Base-by-base conservation (phyloP, 2,113 vertebrate genomes). In the Vidua macroura region DNA sequence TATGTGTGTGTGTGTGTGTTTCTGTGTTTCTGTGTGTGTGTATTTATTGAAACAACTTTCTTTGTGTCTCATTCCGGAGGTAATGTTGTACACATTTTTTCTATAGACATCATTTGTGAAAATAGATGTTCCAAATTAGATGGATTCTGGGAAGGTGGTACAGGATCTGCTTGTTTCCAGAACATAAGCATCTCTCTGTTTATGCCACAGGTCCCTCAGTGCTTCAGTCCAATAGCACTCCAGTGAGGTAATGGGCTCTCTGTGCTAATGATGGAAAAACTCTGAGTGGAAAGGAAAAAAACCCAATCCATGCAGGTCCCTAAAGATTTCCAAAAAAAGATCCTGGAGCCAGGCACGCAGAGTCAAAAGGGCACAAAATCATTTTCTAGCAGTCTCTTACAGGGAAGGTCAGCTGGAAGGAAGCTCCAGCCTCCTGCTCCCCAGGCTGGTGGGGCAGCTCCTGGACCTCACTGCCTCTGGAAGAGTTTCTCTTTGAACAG, bases 381-480 rank as follows among this genome's bases (percentile, higher is more conserved):
- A 2, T 67, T 93, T 91, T 55, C 3, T 7, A n/a, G 37, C 77
- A 28, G 28, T 28, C 3, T 3, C 7, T 11, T n/a, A 22, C 2
- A 53, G 12, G 11, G n/a, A 35, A 53, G 37, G 18, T 59, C 21
- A 63, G 10, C 44, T 37, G 56, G 46, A 59, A 46, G 0, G 4
- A 11, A 83, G 16, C 15, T 52, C 22, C 63, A 39, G 13, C 31
- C 25, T 44, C 48, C 41, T 44, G 8, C 23, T 73, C 20, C 35
- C 31, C 8, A 2, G 7, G 3, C 43, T 43, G 43, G 8, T 8
- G 7, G 13, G 24, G 2, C 0, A 1, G 62, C 24, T 7, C 12
- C 44, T 1, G 16, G 39, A 33, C 21, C 1, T 0, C 0, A 0
- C 33, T 60, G 55, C 55, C 24, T 19, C 62, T 63, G 59, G 48